Percentiles rank a stretch among this genome's conserved stretches.
Conservation (phyloP, 2,888 invertebrate genomes). For the Apotomis betuletana region DNA sequence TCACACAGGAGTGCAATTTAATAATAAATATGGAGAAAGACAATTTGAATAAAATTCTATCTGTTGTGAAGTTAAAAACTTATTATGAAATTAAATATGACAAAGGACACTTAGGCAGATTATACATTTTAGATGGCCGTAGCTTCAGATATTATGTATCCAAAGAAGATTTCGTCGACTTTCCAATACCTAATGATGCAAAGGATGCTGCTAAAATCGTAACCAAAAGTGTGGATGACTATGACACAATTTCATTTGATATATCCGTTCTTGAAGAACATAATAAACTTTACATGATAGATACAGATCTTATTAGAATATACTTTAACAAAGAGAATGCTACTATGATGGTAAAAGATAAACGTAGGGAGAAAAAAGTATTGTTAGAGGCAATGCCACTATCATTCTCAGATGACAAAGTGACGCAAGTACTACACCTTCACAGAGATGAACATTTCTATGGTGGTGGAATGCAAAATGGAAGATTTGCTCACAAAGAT, state of each 20-base stretch:
- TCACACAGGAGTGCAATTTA: not conserved
- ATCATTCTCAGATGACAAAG: slow-evolving; percentile 55
- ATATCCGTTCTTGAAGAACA: slow-evolving; percentile 58
- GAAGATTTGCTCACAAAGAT: slow-evolving; percentile 74
- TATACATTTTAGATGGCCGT: slow-evolving; percentile 70
- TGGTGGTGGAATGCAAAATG: slow-evolving; percentile 79
- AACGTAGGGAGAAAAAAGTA: slow-evolving; percentile 62
- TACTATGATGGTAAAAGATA: slow-evolving; percentile 64
- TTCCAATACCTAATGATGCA: slow-evolving; percentile 66
- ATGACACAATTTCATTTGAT: slow-evolving; percentile 61
- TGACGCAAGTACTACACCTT: slow-evolving; percentile 63
- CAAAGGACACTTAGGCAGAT: slow-evolving; percentile 62
- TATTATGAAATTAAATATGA: slow-evolving; percentile 62
- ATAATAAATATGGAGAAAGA: slow-evolving; percentile 36
- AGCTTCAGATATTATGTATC: slow-evolving; percentile 75
- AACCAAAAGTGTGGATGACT: slow-evolving; percentile 61
- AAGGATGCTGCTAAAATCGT: slow-evolving; percentile 68
- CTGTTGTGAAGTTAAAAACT: slow-evolving; percentile 59
- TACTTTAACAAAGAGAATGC: slow-evolving; percentile 64
- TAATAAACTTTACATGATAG: slow-evolving; percentile 55
- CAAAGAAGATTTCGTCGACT: slow-evolving; percentile 67
- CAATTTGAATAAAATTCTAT: slow-evolving; percentile 54
- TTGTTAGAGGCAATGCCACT: slow-evolving; percentile 63
- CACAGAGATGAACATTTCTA: slow-evolving; percentile 67
- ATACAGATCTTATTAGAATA: slow-evolving; percentile 65